Percentiles rank a stretch among this genome's conserved stretches.
phyloP scores from a whole-genome alignment of 2,113 vertebrate genomes.

The Heterotis niloticus region DNA sequence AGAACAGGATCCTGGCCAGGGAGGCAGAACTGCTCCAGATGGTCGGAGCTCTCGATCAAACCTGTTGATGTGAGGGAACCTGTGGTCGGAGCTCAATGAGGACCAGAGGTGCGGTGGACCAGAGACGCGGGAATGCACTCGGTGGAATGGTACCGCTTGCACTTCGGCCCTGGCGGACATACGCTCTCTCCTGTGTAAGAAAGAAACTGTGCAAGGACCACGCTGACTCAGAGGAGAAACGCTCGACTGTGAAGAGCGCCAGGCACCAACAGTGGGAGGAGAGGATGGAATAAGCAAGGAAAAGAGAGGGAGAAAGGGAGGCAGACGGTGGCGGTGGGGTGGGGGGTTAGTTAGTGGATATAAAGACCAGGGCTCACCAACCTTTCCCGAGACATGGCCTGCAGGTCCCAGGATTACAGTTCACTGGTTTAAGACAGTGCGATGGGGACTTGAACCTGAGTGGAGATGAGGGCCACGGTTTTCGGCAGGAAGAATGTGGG shows the following conservation, averaged over 20 bases:
- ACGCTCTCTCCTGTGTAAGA: neutral
- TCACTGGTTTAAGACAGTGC: neutral
- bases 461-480: neutral
- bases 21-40: neutral
- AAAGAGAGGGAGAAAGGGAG: neutral
- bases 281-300: neutral
- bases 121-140: constrained; percentile 29
- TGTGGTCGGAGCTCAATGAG: constrained; percentile 15
- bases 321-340: neutral
- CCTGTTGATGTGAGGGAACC: constrained; percentile 24
- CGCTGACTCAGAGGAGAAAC: constrained; percentile 30
- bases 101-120: constrained; percentile 24
- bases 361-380: constrained; percentile 23
- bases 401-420: neutral
- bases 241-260: neutral
- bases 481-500: neutral
- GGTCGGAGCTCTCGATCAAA: constrained; percentile 17
- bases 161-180: too few species aligned
- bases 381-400: constrained; percentile 9
- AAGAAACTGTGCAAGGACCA: neutral
- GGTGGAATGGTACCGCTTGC: constrained; percentile 22
- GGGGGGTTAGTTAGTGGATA: neutral
- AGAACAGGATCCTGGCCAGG: constrained; percentile 20
- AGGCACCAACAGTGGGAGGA: constrained; percentile 30
- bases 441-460: neutral